Evolutionary conservation across 2,113 vertebrate genomes (phyloP), one percentile per base, ranked within the genome.

Genomic region (Forbesichthys papilliferus): DNA sequence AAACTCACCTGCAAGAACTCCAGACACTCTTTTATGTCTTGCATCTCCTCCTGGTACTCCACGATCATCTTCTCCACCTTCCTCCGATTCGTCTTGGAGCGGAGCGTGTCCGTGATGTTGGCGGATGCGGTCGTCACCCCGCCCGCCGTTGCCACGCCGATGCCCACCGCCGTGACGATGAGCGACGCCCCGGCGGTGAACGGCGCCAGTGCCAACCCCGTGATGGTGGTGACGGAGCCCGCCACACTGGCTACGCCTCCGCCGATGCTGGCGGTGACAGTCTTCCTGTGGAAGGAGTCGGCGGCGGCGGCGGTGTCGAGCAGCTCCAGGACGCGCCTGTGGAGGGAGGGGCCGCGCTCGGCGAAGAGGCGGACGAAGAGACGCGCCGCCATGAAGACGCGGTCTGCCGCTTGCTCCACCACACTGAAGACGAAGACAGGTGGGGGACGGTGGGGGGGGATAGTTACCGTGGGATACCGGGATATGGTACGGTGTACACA

Each of bases 31-130:
- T 84, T 90, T 64, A 94, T 91, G 76, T 92, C 91, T 48, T 81
- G 82, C 1, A 93, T 92, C 69, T 89, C 85, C 1, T 79, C 80
- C 66, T 93, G 84, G 76, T 93, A 92, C 52, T 80, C 80, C 9
- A 89, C 76, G 71, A 94, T 92, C 79, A 93, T 92, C 84, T 90
- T 87, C 84, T 93, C 91, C 73, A 94, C 92, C 79, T 89, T 92
- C 65, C 88, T 90, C 16, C 92, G 82, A 75, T 93, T 91, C 0
- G 87, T 91, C 64, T 90, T 93, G 3, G 90, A 91, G 66, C 91
- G 91, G 14, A 94, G 77, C 1, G 89, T 90, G 80, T 94, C 93
- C 0, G 92, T 93, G 78, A 94, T 92, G 74, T 92, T 93, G 34
- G 92, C 93, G 0, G 92, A 91, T 0, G 92, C 92, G 0, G 92